A percentile compares a stretch with the other conserved stretches of the same genome.
Evolutionary conservation across 30 jellyfish, hydroid and myxozoan genomes (phyloP).

Genomic region (Hydractinia echinata): DNA sequence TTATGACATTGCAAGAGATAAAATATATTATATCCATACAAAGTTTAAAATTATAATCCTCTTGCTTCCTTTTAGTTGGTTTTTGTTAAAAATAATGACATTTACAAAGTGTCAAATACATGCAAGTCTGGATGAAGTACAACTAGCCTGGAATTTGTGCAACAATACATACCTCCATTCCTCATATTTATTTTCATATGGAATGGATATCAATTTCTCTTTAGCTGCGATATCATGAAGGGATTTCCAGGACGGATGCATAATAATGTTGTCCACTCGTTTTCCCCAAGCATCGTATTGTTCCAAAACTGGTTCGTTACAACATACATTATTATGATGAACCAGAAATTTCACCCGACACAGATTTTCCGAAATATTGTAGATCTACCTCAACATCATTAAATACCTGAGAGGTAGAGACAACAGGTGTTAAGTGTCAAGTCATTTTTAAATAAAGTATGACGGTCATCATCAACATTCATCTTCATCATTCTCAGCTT

Average conservation of each 20-base stretch:
- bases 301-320: slow-evolving; percentile 58
- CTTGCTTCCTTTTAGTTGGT: too few species aligned
- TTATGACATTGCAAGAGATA: too few species aligned
- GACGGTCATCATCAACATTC: too few species aligned
- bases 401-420: slow-evolving; percentile 2
- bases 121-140: too few species aligned
- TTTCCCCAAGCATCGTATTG: slow-evolving; percentile 89
- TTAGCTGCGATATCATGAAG: slow-evolving; percentile 74
- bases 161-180: slow-evolving; percentile 49
- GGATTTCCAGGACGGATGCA: slow-evolving; percentile 76
- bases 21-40: too few species aligned
- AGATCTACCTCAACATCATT: slow-evolving; percentile 43
- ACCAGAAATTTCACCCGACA: slow-evolving; percentile 50
- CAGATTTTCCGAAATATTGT: slow-evolving; percentile 53
- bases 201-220: slow-evolving; percentile 75
- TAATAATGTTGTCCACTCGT: slow-evolving; percentile 58
- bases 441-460: too few species aligned
- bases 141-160: too few species aligned
- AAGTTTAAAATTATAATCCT: too few species aligned
- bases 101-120: too few species aligned
- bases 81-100: too few species aligned
- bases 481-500: too few species aligned
- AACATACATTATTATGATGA: slow-evolving; percentile 62
- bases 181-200: slow-evolving; percentile 55
- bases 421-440: background rate